Conservation (phyloP, 2,113 vertebrate species). For the Microtus montanus region DNA sequence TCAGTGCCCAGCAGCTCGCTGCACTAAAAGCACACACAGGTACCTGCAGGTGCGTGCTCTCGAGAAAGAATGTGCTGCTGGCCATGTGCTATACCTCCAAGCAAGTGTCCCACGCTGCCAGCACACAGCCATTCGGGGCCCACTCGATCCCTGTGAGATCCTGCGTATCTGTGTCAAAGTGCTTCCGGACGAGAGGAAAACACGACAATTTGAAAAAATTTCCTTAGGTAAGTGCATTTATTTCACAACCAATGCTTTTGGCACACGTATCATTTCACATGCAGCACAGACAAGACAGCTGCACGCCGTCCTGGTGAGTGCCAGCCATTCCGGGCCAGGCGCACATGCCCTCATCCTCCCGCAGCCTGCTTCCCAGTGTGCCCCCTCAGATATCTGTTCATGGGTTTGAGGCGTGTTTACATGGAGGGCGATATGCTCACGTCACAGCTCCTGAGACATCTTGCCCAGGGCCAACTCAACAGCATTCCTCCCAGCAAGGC, state of each 20-base stretch:
- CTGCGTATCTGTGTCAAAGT: constrained; percentile 96
- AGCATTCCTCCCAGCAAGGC: not conserved
- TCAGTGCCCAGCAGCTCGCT: not conserved
- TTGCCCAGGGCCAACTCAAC: not conserved
- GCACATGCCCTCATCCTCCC: not conserved
- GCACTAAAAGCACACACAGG: too few species aligned
- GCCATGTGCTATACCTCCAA: constrained; percentile 89
- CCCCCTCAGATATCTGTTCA: not conserved
- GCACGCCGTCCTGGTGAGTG: fast-evolving
- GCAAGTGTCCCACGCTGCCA: constrained; percentile 95
- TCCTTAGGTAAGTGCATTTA: not conserved
- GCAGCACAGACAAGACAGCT: fast-evolving
- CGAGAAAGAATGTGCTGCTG: not conserved
- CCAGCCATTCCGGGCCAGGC: fast-evolving
- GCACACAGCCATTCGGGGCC: constrained; percentile 96
- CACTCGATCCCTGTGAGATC: constrained; percentile 95
- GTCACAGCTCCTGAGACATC: not conserved
- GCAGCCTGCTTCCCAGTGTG: not conserved
- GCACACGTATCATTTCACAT: fast-evolving
- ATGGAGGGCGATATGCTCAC: fast-evolving
- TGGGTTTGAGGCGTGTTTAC: not conserved
- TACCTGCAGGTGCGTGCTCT: not conserved
- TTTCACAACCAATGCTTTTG: not conserved
- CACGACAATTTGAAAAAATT: not conserved
- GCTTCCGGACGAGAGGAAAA: constrained; percentile 82